A percentile compares a stretch with the other conserved stretches of the same genome.
These are phyloP conservation scores for Muscicapa striata DNA, from an alignment of 2,797 vertebrate species.

Conservation along the genomic window DNA sequence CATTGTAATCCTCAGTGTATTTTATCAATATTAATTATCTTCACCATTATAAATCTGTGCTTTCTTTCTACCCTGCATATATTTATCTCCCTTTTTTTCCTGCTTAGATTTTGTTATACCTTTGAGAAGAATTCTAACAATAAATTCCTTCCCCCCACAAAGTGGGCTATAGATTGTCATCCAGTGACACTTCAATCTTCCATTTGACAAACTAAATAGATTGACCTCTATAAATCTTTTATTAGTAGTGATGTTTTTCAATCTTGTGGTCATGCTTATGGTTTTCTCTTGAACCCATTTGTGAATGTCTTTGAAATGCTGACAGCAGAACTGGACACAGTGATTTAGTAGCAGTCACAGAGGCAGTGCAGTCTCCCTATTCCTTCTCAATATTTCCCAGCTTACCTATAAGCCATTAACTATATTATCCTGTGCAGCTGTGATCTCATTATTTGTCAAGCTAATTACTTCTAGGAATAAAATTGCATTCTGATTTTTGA, in stretches of 20 bases:
- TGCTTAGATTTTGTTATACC: background rate
- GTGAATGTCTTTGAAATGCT: constrained; percentile 37
- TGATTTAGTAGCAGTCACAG: constrained; percentile 42
- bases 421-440: constrained; percentile 7
- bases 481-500: background rate
- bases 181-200: background rate
- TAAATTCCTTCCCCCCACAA: background rate
- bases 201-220: constrained; percentile 24
- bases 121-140: background rate
- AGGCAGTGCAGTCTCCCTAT: background rate
- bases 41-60: background rate
- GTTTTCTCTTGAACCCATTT: constrained; percentile 33
- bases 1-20: background rate
- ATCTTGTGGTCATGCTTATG: constrained; percentile 1
- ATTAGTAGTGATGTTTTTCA: constrained; percentile 38
- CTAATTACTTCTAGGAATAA: background rate
- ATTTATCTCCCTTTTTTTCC: background rate
- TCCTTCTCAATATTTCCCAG: background rate
- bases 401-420: background rate
- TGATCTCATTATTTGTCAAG: constrained; percentile 4
- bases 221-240: constrained; percentile 45
- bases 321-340: background rate
- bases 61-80: background rate
- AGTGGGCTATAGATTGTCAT: background rate
- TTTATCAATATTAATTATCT: background rate